A percentile compares a stretch with the other conserved stretches of the same genome.
phyloP scores from a whole-genome alignment of 2,797 vertebrate genomes.

The Hemibagrus guttatus region DNA sequence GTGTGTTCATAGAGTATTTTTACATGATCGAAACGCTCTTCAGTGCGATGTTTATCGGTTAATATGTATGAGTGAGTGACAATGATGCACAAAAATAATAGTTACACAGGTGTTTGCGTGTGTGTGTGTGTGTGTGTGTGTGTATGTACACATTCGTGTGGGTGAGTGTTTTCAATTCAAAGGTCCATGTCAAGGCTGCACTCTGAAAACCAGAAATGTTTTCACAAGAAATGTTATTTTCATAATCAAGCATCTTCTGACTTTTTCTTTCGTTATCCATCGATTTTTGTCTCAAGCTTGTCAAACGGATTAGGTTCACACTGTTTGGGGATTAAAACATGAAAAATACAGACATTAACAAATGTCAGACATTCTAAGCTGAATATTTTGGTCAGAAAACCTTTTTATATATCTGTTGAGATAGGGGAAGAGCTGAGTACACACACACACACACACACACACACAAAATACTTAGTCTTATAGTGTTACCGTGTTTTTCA shows the following conservation, averaged over 20 bases:
- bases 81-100: not conserved
- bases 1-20: not conserved
- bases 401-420: not conserved
- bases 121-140: not conserved
- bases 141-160: not conserved
- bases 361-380: not conserved
- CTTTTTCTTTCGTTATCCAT: not conserved
- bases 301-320: not conserved
- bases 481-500: too few relatives aligned
- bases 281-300: not conserved
- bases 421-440: not conserved
- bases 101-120: not conserved
- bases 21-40: not conserved
- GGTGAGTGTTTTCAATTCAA: not conserved
- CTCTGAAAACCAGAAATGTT: not conserved
- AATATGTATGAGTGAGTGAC: not conserved
- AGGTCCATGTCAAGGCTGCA: not conserved
- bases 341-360: not conserved
- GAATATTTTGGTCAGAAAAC: not conserved
- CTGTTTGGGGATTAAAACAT: not conserved
- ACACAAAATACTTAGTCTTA: not conserved
- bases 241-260: not conserved
- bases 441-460: not conserved
- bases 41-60: not conserved
- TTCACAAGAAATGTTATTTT: not conserved